Conservation (phyloP, 2,113 vertebrate genomes). For the Pangasianodon gigas region DNA sequence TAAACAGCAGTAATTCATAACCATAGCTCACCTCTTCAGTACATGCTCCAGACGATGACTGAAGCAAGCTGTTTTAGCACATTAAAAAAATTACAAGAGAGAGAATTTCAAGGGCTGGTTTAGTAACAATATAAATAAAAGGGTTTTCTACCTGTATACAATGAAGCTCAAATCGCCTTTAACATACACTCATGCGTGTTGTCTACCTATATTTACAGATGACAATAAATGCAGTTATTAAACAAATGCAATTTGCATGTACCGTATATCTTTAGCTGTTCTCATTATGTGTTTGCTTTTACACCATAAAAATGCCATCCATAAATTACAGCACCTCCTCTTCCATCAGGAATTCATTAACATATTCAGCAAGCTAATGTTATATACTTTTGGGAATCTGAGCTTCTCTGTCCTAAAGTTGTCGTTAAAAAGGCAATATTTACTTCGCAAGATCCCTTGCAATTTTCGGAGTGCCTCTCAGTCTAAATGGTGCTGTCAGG, state of each 20-base stretch:
- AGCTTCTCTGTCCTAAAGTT: conserved; percentile 52
- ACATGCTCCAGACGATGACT: not conserved
- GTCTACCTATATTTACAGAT: conserved; percentile 20
- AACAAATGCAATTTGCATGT: conserved; percentile 45
- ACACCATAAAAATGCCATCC: conserved; percentile 55
- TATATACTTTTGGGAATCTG: conserved; percentile 51
- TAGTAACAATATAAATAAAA: not conserved
- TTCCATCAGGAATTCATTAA: conserved; percentile 58
- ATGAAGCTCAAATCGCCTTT: conserved; percentile 6
- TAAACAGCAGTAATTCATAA: conserved; percentile 57
- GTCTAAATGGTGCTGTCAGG: conserved; percentile 49
- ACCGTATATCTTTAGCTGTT: conserved; percentile 43
- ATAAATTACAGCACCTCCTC: conserved; percentile 55
- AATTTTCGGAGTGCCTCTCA: conserved; percentile 61
- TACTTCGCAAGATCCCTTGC: conserved; percentile 54
- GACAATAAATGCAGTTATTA: conserved; percentile 23
- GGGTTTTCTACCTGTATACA: not conserved
- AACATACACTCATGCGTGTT: not conserved
- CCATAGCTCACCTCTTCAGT: conserved; percentile 41
- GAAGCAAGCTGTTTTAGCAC: conserved; percentile 18
- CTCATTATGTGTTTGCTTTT: conserved; percentile 55
- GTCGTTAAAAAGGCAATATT: conserved; percentile 61
- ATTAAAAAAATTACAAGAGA: not conserved
- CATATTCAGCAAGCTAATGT: conserved; percentile 55
- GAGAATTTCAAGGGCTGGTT: not conserved